These are phyloP conservation scores for Apamea crenata DNA, from an alignment of 2,888 invertebrate genomes.

Conservation along the genomic window DNA sequence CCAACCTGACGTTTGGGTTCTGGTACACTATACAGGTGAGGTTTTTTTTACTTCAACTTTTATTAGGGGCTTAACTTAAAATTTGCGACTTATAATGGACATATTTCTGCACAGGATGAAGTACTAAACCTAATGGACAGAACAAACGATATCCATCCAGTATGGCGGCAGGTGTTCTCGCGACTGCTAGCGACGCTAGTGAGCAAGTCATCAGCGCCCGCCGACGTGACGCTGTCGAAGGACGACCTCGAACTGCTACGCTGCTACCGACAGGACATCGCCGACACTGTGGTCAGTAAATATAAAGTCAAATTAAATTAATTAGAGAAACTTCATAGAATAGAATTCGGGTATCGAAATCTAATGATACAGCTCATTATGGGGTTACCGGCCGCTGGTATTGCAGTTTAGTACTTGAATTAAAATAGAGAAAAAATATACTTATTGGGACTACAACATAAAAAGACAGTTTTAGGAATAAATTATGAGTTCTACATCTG, in stretches of 20 bases:
- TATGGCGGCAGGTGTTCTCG: conserved; percentile 94
- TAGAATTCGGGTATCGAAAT: not conserved
- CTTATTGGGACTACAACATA: not conserved
- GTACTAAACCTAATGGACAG: conserved; percentile 86
- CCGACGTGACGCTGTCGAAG: conserved; percentile 91
- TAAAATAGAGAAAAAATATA: not conserved
- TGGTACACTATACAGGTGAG: conserved; percentile 97
- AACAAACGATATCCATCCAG: conserved; percentile 81
- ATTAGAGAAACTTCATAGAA: not conserved
- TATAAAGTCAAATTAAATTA: not conserved
- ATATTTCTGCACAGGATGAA: conserved; percentile 90
- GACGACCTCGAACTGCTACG: conserved; percentile 97
- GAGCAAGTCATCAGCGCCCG: conserved; percentile 94
- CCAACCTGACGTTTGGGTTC: conserved; percentile 96
- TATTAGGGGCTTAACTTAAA: not conserved
- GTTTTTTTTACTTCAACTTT: not conserved
- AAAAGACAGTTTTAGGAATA: not conserved
- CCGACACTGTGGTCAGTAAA: conserved; percentile 93
- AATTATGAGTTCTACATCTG: not conserved
- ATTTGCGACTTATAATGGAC: not conserved
- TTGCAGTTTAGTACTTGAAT: not conserved
- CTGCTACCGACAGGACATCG: conserved; percentile 96
- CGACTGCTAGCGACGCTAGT: conserved; percentile 94
- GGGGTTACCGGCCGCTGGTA: not conserved
- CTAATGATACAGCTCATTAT: not conserved